A percentile compares a stretch with the other conserved stretches of the same genome.
phyloP scores from a whole-genome alignment of 2,888 invertebrate genomes.

The Erebia palarica region DNA sequence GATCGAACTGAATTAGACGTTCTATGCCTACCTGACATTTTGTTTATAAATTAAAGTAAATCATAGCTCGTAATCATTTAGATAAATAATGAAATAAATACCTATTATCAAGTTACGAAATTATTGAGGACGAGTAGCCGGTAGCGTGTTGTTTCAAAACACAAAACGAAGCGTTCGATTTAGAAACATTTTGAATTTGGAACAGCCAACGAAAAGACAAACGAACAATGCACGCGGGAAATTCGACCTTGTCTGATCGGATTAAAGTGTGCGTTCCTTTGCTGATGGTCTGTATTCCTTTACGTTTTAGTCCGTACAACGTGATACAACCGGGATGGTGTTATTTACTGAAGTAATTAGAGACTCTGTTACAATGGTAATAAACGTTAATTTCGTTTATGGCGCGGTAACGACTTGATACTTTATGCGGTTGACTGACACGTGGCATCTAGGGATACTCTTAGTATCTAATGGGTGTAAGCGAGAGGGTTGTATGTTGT shows the following conservation, averaged over 20 bases:
- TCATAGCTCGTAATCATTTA: conserved; percentile 13
- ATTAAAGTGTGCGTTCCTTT: conserved; percentile 50
- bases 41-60: conserved; percentile 49
- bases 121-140: conserved; percentile 14
- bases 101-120: conserved; percentile 3
- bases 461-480: conserved; percentile 50
- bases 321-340: conserved; percentile 26
- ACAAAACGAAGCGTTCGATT: conserved; percentile 40
- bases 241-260: conserved; percentile 45
- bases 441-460: conserved; percentile 68
- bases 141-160: conserved; percentile 36
- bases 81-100: not conserved
- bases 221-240: conserved; percentile 40
- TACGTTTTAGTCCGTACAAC: conserved; percentile 30
- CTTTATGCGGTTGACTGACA: conserved; percentile 63
- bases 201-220: conserved; percentile 48
- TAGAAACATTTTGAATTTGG: conserved; percentile 56
- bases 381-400: conserved; percentile 67
- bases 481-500: conserved; percentile 53
- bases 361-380: conserved; percentile 55
- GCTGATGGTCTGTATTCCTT: conserved; percentile 37
- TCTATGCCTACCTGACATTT: conserved; percentile 64
- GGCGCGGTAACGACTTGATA: conserved; percentile 58
- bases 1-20: conserved; percentile 77
- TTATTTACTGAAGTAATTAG: conserved; percentile 52